phyloP scores from a whole-genome alignment of 2,113 vertebrate genomes.

The Platycercus adscitus region DNA sequence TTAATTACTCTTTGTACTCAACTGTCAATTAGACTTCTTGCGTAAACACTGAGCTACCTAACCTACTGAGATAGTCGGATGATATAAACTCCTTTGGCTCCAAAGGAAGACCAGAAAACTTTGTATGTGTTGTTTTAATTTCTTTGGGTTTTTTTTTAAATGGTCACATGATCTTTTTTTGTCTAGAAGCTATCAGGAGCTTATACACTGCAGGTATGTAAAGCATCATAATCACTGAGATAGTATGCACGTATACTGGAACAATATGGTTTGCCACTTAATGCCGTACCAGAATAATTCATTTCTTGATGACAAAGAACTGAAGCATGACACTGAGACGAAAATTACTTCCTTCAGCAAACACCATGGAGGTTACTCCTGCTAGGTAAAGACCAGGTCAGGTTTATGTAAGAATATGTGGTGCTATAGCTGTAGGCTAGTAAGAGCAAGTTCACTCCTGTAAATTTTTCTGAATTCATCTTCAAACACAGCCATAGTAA shows the following conservation, averaged over 20 bases:
- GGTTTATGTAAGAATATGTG: not conserved
- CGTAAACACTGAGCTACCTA: not conserved
- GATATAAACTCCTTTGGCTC: not conserved
- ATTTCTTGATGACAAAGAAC: not conserved
- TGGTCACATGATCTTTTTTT: not conserved
- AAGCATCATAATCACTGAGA: not conserved
- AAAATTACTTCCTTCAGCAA: not conserved
- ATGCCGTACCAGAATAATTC: not conserved
- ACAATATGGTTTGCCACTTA: not conserved
- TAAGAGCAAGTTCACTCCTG: not conserved
- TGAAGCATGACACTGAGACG: not conserved
- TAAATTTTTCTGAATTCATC: not conserved
- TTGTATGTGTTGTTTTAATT: not conserved
- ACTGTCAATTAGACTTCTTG: not conserved
- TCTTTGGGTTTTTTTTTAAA: not conserved
- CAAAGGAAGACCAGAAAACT: not conserved
- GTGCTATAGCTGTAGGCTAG: not conserved
- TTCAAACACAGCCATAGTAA: not conserved
- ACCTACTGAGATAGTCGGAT: not conserved
- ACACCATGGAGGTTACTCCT: not conserved
- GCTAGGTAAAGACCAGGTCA: not conserved
- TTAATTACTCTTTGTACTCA: conserved; percentile 34
- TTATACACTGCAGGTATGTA: fast-evolving
- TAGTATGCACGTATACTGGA: not conserved
- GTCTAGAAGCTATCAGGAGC: not conserved